Percentiles rank a stretch among this genome's conserved stretches.
Conservation (phyloP, 1,140 invertebrate species). For the Halictus rubicundus region DNA sequence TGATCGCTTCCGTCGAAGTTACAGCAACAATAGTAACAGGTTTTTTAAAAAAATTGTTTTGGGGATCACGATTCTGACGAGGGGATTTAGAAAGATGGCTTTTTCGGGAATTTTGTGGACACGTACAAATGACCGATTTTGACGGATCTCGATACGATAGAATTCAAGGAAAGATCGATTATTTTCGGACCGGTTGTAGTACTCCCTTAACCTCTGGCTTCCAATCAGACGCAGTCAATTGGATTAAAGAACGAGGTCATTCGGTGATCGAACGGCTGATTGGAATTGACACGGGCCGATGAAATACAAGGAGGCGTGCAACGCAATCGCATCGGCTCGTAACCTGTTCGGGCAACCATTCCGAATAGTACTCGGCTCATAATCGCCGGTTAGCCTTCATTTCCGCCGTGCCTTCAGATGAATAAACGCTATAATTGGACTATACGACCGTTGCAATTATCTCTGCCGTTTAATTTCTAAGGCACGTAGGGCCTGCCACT, state of each 20-base stretch:
- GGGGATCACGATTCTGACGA: too few species aligned
- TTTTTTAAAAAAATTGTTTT: too few species aligned
- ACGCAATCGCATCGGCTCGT: constrained; percentile 3
- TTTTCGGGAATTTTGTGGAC: too few species aligned
- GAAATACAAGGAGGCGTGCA: constrained; percentile 26
- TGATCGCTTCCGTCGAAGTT: too few species aligned
- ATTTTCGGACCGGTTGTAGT: too few species aligned
- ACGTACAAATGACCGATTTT: too few species aligned
- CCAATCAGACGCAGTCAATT: constrained; percentile 26
- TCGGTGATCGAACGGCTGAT: constrained; percentile 23
- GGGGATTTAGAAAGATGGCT: too few species aligned
- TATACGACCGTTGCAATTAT: constrained; percentile 26
- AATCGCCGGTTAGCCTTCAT: constrained; percentile 26
- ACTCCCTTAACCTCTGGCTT: neutral
- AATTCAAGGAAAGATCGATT: too few species aligned
- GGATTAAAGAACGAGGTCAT: constrained; percentile 24
- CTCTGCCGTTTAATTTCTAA: neutral
- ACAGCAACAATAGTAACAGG: too few species aligned
- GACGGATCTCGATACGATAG: too few species aligned
- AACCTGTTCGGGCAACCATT: constrained; percentile 12
- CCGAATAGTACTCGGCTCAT: neutral
- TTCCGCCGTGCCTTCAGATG: neutral
- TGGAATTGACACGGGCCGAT: constrained; percentile 10
- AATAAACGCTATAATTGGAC: constrained; percentile 39
- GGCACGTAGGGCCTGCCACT: neutral